A percentile compares a stretch with the other conserved stretches of the same genome.
Conservation (phyloP, 2,888 invertebrate species). For the Beris chalybata region DNA sequence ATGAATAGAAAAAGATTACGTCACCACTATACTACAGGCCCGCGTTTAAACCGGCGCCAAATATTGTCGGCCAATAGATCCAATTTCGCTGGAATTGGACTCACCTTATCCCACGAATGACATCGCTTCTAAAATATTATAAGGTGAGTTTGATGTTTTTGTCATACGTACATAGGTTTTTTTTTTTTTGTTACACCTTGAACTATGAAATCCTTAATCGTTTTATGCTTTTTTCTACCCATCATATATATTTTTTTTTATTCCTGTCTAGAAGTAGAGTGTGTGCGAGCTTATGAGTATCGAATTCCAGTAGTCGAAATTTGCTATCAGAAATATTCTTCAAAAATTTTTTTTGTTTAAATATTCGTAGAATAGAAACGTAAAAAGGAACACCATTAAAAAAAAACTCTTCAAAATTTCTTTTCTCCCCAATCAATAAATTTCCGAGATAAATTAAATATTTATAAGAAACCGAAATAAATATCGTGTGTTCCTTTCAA, state of each 20-base stretch:
- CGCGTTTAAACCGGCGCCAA: conserved; percentile 38
- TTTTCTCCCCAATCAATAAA: no score
- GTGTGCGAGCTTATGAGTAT: conserved; percentile 11
- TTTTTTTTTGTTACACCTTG: not conserved
- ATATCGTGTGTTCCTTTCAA: no score
- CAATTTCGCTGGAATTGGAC: conserved; percentile 39
- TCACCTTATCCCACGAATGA: conserved; percentile 39
- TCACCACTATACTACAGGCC: conserved; percentile 33
- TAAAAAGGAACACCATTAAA: no score
- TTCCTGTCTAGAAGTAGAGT: conserved; percentile 14
- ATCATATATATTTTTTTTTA: not conserved
- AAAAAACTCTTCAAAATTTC: no score
- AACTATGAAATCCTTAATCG: not conserved
- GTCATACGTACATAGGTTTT: not conserved
- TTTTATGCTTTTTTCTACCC: not conserved
- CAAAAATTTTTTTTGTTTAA: not conserved
- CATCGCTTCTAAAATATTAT: conserved; percentile 33
- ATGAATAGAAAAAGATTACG: conserved; percentile 47
- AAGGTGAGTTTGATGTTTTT: conserved; percentile 35
- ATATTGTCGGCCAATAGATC: conserved; percentile 35
- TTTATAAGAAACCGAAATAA: no score
- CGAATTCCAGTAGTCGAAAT: not conserved
- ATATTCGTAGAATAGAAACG: no score
- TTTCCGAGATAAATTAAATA: no score
- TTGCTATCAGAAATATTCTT: not conserved